Evolutionary conservation across 2,797 vertebrate species (phyloP).

Genomic region (Schizopygopsis pylzovi): DNA sequence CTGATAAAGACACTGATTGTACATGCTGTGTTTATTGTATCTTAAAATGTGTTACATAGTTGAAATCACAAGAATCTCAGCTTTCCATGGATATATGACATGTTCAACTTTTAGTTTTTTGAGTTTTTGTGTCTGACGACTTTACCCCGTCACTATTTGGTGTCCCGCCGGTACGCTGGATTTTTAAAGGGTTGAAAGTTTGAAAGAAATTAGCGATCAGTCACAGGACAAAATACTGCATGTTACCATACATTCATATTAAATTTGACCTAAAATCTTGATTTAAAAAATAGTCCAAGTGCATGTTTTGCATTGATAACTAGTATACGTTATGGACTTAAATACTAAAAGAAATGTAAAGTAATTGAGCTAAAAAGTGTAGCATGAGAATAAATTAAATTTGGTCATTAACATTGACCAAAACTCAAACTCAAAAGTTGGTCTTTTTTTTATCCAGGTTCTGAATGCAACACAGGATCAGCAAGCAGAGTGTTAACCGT

Average conservation of each 20-base stretch:
- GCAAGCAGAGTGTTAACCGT: constrained; percentile 44
- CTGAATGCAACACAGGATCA: constrained; percentile 38
- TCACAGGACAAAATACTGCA: not conserved
- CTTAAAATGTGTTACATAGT: too few species aligned
- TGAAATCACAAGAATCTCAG: too few species aligned
- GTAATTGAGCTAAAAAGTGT: not conserved
- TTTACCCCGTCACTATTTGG: too few species aligned
- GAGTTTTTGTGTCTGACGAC: too few species aligned
- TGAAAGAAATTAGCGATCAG: not conserved
- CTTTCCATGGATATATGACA: too few species aligned
- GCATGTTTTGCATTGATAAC: not conserved
- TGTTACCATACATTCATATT: not conserved
- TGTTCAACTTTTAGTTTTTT: too few species aligned
- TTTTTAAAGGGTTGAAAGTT: too few species aligned
- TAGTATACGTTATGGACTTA: too few species aligned
- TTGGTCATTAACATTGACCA: not conserved
- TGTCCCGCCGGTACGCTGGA: too few species aligned
- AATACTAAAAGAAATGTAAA: not conserved
- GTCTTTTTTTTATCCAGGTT: not conserved
- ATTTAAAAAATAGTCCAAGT: not conserved
- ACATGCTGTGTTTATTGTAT: too few species aligned
- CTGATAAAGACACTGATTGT: too few species aligned
- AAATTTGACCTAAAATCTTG: not conserved
- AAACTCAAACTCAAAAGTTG: not conserved
- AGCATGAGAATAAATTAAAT: not conserved